Evolutionary conservation across 2,888 invertebrate species (phyloP).

Genomic region (Clunio marinus): DNA sequence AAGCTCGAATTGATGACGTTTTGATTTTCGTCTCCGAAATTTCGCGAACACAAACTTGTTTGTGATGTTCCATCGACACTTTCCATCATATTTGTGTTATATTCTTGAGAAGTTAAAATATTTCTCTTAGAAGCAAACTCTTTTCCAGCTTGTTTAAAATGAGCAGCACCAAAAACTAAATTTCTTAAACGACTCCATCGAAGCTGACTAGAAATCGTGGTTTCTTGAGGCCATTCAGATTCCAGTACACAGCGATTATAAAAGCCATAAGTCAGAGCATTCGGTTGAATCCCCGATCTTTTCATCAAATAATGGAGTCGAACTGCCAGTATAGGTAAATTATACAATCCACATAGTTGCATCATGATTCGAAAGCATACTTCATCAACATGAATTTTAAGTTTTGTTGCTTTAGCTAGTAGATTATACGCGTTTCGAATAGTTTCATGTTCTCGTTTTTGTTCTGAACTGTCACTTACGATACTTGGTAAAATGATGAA

Average conservation of each 20-base stretch:
- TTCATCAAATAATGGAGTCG: slow-evolving; percentile 89
- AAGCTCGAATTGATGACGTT: slow-evolving; percentile 43
- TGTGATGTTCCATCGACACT: slow-evolving; percentile 50
- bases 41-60: slow-evolving; percentile 50
- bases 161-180: slow-evolving; percentile 83
- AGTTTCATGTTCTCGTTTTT: slow-evolving; percentile 71
- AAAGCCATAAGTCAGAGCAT: slow-evolving; percentile 94
- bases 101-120: slow-evolving; percentile 48
- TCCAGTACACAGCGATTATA: slow-evolving; percentile 81
- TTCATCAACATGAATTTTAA: slow-evolving; percentile 86
- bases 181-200: slow-evolving; percentile 93
- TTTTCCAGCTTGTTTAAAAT: slow-evolving; percentile 77
- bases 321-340: slow-evolving; percentile 90
- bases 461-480: slow-evolving; percentile 63
- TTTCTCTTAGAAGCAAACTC: slow-evolving; percentile 51
- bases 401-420: slow-evolving; percentile 79
- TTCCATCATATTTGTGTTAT: slow-evolving; percentile 50
- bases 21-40: slow-evolving; percentile 42
- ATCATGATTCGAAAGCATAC: slow-evolving; percentile 98
- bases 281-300: slow-evolving; percentile 87
- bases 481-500: slow-evolving; percentile 93
- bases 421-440: slow-evolving; percentile 80
- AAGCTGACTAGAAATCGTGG: slow-evolving; percentile 67
- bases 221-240: slow-evolving; percentile 88
- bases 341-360: slow-evolving; percentile 94